A percentile compares a stretch with the other conserved stretches of the same genome.
phyloP scores from a whole-genome alignment of 1,140 invertebrate genomes.

The Trachelipus rathkii region DNA sequence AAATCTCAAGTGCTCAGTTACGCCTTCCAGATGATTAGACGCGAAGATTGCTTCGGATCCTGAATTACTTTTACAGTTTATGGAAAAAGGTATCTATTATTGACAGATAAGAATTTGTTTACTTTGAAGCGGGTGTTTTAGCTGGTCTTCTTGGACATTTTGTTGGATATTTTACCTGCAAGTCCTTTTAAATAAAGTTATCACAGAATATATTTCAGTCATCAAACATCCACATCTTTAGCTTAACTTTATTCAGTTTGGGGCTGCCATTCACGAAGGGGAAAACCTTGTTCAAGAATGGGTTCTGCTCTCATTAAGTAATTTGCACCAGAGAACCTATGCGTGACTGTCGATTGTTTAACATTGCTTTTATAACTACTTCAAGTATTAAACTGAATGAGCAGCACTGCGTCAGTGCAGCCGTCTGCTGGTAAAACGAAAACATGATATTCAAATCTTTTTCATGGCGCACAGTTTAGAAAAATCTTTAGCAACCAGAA shows the following conservation, averaged over 20 bases:
- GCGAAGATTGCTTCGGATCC: slow-evolving; percentile 59
- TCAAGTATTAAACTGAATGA: slow-evolving; percentile 51
- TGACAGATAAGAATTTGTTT: slow-evolving; percentile 70
- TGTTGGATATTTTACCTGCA: slow-evolving; percentile 77
- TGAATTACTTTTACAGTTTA: slow-evolving; percentile 70
- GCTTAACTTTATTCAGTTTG: slow-evolving; percentile 77
- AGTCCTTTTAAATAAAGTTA: slow-evolving; percentile 84
- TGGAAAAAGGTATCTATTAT: slow-evolving; percentile 78
- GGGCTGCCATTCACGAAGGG: slow-evolving; percentile 55
- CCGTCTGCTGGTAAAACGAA: slow-evolving; percentile 36
- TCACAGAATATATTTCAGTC: slow-evolving; percentile 80
- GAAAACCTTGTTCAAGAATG: slow-evolving; percentile 71
- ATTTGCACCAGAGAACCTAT: slow-evolving; percentile 75
- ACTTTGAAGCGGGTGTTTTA: slow-evolving; percentile 62
- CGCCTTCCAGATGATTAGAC: slow-evolving; percentile 33
- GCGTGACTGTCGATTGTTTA: slow-evolving; percentile 76
- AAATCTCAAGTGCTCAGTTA: neutral
- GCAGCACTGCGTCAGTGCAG: slow-evolving; percentile 44
- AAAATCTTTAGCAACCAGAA: slow-evolving; percentile 38
- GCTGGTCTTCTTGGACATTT: slow-evolving; percentile 45
- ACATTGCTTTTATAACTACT: slow-evolving; percentile 79
- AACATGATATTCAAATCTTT: slow-evolving; percentile 39
- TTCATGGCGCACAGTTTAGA: slow-evolving; percentile 42
- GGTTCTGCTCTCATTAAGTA: slow-evolving; percentile 79
- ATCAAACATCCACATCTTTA: slow-evolving; percentile 76